Conservation (phyloP, 1,140 invertebrate genomes). For the Pararge aegeria region DNA sequence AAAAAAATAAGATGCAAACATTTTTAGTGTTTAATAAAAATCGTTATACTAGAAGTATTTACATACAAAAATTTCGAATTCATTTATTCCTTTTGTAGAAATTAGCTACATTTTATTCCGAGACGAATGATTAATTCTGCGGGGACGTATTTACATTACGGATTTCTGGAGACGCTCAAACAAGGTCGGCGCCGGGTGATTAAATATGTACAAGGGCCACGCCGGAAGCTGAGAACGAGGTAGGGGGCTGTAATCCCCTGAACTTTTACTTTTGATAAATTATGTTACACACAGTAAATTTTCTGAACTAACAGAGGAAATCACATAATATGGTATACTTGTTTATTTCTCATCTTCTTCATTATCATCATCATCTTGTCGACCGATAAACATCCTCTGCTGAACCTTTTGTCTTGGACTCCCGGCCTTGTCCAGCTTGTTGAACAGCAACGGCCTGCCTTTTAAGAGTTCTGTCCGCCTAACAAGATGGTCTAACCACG, state of each 20-base stretch:
- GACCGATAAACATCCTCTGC: too few relatives aligned
- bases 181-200: neutral
- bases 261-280: neutral
- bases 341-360: too few relatives aligned
- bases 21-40: neutral
- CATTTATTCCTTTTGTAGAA: constrained; percentile 4
- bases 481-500: too few relatives aligned
- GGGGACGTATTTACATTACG: constrained; percentile 4
- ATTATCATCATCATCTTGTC: too few relatives aligned
- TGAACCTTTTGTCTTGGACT: too few relatives aligned
- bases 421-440: too few relatives aligned
- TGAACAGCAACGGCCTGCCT: too few relatives aligned
- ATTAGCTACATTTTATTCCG: constrained; percentile 9
- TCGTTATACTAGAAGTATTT: neutral
- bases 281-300: too few relatives aligned
- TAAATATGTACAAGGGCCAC: constrained; percentile 6
- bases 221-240: neutral
- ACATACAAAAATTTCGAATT: neutral
- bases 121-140: constrained; percentile 9
- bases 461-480: too few relatives aligned
- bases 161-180: constrained; percentile 10
- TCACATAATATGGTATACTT: too few relatives aligned
- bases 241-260: neutral
- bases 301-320: too few relatives aligned
- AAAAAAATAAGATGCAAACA: neutral